Evolutionary conservation across 2,113 vertebrate genomes (phyloP).

Genomic region (Ceyx melanurus): DNA sequence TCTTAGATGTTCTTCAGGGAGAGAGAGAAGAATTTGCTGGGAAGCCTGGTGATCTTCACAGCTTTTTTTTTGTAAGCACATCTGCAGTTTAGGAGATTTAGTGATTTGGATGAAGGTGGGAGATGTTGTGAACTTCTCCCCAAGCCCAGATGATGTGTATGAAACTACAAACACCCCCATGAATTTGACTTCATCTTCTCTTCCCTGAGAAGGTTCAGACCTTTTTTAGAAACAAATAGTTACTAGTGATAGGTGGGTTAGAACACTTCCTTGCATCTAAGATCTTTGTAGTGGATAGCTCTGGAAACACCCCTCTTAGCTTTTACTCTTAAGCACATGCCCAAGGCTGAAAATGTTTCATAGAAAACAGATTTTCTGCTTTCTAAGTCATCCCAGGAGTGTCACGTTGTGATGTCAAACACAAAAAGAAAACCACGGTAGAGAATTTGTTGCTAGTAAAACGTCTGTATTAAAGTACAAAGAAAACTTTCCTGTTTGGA

Average conservation of each 20-base stretch:
- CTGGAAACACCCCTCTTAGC: neutral
- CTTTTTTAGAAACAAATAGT: neutral
- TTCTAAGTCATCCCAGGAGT: neutral
- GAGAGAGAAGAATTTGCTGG: neutral
- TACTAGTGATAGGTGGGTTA: neutral
- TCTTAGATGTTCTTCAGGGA: neutral
- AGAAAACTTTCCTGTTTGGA: constrained; percentile 3
- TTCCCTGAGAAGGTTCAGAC: neutral
- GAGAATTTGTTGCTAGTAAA: constrained; percentile 43
- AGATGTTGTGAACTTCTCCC: neutral
- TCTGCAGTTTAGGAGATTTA: neutral
- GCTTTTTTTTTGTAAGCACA: neutral
- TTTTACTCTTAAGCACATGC: neutral
- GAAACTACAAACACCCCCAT: neutral
- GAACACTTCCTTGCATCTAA: neutral
- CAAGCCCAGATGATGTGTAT: neutral
- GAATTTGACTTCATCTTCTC: neutral
- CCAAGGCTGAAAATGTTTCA: neutral
- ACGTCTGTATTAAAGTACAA: constrained; percentile 66
- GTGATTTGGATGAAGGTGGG: neutral
- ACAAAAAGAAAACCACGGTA: constrained; percentile 15
- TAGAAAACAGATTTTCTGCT: neutral
- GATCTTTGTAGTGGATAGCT: neutral
- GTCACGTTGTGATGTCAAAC: neutral
- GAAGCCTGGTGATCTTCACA: neutral